Conservation (phyloP, 2,888 invertebrate genomes). For the Dynastes grantii region DNA sequence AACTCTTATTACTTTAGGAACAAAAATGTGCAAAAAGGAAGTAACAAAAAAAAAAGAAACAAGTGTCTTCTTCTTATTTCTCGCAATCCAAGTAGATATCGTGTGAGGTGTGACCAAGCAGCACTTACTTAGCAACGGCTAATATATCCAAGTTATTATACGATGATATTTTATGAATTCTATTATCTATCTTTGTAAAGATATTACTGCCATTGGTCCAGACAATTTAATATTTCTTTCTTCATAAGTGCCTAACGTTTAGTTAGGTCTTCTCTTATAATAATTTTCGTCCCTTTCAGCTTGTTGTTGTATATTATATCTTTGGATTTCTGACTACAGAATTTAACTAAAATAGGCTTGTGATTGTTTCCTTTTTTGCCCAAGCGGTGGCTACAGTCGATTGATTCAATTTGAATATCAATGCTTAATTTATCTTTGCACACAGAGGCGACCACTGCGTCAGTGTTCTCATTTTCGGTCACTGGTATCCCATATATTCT, state of each 20-base stretch:
- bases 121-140: neutral
- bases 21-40: neutral
- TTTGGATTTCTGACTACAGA: neutral
- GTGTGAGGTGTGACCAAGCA: neutral
- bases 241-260: neutral
- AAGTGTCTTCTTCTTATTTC: neutral
- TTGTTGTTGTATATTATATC: too few species aligned
- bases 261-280: neutral
- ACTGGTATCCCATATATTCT: neutral
- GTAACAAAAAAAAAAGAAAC: neutral
- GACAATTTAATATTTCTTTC: neutral
- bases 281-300: too few species aligned
- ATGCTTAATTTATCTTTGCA: neutral
- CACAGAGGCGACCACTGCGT: neutral
- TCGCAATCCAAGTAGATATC: neutral
- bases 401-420: neutral
- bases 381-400: constrained; percentile 7
- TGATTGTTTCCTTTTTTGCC: neutral
- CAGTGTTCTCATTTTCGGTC: neutral
- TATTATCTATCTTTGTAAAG: neutral
- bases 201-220: neutral
- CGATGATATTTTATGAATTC: too few species aligned
- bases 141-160: neutral
- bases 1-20: too few species aligned
- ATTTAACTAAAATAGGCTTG: neutral